Percentiles rank a stretch among this genome's conserved stretches.
Evolutionary conservation across 2,888 invertebrate genomes (phyloP).

Genomic region (Lasioglossum lativentre): DNA sequence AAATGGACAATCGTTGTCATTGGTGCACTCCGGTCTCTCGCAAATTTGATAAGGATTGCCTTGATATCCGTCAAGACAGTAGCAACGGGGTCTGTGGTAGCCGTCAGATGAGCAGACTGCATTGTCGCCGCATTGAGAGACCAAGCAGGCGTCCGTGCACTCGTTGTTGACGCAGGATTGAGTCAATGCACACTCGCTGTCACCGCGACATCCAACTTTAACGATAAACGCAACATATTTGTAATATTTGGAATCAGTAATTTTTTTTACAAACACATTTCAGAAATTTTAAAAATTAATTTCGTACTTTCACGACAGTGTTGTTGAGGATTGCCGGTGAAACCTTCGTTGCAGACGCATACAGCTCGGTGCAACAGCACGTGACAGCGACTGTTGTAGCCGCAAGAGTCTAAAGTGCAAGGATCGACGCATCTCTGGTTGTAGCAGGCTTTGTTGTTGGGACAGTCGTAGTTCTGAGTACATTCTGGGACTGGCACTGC

Average conservation of each 20-base stretch:
- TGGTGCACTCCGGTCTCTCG: constrained; percentile 91
- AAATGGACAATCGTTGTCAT: constrained; percentile 91
- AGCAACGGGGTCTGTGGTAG: constrained; percentile 92
- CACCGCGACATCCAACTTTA: constrained; percentile 92
- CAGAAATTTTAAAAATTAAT: constrained; percentile 42
- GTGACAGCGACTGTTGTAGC: constrained; percentile 91
- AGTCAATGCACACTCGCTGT: constrained; percentile 93
- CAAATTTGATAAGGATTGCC: constrained; percentile 94
- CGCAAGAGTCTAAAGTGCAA: constrained; percentile 90
- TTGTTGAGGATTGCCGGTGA: constrained; percentile 93
- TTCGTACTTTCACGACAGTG: constrained; percentile 90
- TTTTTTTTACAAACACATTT: not conserved
- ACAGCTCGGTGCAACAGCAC: constrained; percentile 92
- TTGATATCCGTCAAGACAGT: constrained; percentile 90
- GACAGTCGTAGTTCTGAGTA: constrained; percentile 90
- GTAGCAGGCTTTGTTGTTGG: constrained; percentile 93
- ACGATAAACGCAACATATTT: not conserved
- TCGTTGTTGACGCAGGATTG: constrained; percentile 93
- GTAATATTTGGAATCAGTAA: not conserved
- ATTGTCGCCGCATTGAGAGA: constrained; percentile 92
- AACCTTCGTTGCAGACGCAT: constrained; percentile 93
- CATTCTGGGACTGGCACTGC: constrained; percentile 89
- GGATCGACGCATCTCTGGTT: constrained; percentile 91
- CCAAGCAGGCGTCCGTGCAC: constrained; percentile 92
- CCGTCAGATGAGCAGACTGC: constrained; percentile 92